phyloP scores from a whole-genome alignment of 2,888 invertebrate genomes.

The Drosophila bunnanda region DNA sequence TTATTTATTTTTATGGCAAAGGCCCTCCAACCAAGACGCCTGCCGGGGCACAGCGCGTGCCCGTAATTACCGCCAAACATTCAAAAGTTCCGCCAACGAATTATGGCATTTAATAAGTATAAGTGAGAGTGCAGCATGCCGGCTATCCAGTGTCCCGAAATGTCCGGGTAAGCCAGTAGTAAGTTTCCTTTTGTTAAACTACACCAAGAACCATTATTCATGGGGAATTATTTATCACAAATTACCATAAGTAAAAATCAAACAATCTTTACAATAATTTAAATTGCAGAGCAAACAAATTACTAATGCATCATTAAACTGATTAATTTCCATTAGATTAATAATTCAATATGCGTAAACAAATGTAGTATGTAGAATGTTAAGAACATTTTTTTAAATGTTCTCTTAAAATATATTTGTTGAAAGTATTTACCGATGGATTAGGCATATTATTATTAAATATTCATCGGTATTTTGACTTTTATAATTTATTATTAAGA shows the following conservation, averaged over 20 bases:
- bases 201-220: not conserved
- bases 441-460: no score
- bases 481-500: not conserved
- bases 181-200: constrained; percentile 9
- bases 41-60: constrained; percentile 42
- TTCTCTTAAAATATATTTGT: not conserved
- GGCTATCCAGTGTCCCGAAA: not conserved
- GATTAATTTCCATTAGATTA: not conserved
- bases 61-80: constrained; percentile 63
- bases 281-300: not conserved
- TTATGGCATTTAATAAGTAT: constrained; percentile 63
- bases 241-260: not conserved
- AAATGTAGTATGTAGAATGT: not conserved
- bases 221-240: not conserved
- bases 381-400: no score
- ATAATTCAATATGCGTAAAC: not conserved
- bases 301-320: not conserved
- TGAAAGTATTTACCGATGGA: not conserved
- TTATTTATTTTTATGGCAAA: constrained; percentile 71
- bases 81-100: constrained; percentile 52
- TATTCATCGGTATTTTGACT: not conserved
- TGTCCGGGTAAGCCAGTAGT: not conserved
- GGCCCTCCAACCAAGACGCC: constrained; percentile 34
- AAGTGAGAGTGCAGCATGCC: constrained; percentile 45
- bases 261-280: not conserved